phyloP scores from a whole-genome alignment of 2,888 invertebrate species.

The Cotesia congregata region DNA sequence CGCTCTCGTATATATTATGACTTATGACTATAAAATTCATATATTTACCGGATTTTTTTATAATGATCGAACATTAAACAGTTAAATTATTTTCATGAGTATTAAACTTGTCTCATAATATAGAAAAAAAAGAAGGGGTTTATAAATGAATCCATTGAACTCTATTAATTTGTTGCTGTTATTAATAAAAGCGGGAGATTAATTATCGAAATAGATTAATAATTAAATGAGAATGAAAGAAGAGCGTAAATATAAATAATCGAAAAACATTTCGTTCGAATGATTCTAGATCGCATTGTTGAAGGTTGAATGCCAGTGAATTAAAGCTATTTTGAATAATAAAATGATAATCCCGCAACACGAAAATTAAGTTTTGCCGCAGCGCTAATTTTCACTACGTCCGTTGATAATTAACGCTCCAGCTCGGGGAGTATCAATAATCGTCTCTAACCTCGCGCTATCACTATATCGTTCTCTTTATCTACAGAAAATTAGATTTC shows the following conservation, averaged over 20 bases:
- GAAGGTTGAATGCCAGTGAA: neutral
- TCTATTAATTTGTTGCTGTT: neutral
- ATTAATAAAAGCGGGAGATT: neutral
- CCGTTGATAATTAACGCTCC: slow-evolving; percentile 29
- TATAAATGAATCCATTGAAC: neutral
- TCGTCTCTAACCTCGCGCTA: neutral
- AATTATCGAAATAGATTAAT: neutral
- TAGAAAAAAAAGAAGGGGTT: neutral
- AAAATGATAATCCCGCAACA: slow-evolving; percentile 26
- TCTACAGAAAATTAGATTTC: slow-evolving; percentile 23
- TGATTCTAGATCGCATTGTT: neutral
- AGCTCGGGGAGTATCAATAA: slow-evolving; percentile 23
- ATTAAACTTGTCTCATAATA: neutral
- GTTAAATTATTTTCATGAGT: neutral
- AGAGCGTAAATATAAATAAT: neutral
- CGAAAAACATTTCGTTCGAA: neutral
- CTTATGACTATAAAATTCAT: no score
- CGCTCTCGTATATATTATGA: no score
- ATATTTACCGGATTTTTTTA: neutral
- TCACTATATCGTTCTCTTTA: neutral
- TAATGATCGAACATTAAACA: neutral
- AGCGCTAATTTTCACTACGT: slow-evolving; percentile 28
- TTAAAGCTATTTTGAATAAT: slow-evolving; percentile 7
- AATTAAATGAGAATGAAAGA: neutral
- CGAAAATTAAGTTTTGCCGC: slow-evolving; percentile 19